Percentiles rank a stretch among this genome's conserved stretches.
Conservation (phyloP, 2,888 invertebrate genomes). For the Cetonia aurata region DNA sequence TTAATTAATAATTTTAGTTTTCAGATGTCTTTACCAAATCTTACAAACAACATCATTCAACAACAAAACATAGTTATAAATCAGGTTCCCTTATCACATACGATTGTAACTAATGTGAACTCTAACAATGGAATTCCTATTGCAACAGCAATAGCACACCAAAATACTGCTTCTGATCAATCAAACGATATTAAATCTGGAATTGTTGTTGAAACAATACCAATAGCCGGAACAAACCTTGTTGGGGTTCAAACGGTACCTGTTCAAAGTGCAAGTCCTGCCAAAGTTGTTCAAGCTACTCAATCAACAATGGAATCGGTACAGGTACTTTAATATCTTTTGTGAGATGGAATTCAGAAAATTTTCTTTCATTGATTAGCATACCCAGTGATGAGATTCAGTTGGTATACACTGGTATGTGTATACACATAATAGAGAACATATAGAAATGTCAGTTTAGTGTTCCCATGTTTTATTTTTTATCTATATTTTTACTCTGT, state of each 20-base stretch:
- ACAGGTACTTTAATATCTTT: constrained; percentile 28
- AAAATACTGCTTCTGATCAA: constrained; percentile 53
- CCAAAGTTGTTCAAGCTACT: constrained; percentile 47
- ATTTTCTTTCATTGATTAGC: too few species aligned
- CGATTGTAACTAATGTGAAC: constrained; percentile 61
- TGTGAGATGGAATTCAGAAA: too few species aligned
- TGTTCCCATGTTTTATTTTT: too few species aligned
- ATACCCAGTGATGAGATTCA: too few species aligned
- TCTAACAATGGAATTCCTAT: constrained; percentile 61
- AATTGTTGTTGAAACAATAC: constrained; percentile 58
- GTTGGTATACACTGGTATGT: too few species aligned
- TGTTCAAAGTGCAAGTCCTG: constrained; percentile 54
- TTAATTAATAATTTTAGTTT: constrained; percentile 15
- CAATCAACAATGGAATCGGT: constrained; percentile 33
- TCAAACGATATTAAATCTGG: constrained; percentile 57
- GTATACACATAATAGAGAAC: too few species aligned
- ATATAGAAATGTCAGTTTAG: too few species aligned
- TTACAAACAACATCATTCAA: constrained; percentile 58
- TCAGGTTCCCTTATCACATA: constrained; percentile 58
- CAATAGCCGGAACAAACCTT: constrained; percentile 54
- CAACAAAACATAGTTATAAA: constrained; percentile 60
- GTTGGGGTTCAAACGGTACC: constrained; percentile 57
- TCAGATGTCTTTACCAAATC: constrained; percentile 57
- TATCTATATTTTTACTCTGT: too few species aligned
- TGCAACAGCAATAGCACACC: constrained; percentile 58